Evolutionary conservation across 2,888 invertebrate genomes (phyloP).

Genomic region (Ochlodes sylvanus): DNA sequence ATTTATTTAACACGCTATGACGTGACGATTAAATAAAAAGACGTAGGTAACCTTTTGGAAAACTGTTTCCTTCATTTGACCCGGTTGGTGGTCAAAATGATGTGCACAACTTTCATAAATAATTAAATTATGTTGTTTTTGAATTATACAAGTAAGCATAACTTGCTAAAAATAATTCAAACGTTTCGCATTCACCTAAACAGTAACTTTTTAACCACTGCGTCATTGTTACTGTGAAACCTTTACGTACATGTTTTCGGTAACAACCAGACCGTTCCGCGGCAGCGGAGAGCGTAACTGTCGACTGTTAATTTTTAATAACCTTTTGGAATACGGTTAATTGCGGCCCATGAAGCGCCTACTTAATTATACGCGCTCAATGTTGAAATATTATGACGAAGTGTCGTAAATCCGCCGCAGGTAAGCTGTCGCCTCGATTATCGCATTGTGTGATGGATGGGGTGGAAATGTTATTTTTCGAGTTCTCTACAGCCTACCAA

Average conservation of each 20-base stretch:
- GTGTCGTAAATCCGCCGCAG: slow-evolving; percentile 34
- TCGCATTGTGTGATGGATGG: slow-evolving; percentile 7
- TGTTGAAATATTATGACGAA: slow-evolving; percentile 51
- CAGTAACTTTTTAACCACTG: neutral
- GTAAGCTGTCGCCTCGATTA: slow-evolving; percentile 13
- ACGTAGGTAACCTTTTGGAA: too few species aligned
- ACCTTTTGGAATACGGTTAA: slow-evolving; percentile 42
- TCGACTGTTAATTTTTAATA: slow-evolving; percentile 42
- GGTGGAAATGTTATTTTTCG: neutral
- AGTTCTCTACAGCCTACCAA: neutral
- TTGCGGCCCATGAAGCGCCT: slow-evolving; percentile 42
- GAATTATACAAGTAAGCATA: too few species aligned
- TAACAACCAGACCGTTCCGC: slow-evolving; percentile 24
- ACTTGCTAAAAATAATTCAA: too few species aligned
- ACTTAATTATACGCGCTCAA: slow-evolving; percentile 48
- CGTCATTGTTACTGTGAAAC: neutral
- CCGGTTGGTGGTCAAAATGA: too few species aligned
- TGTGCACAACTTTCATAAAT: too few species aligned
- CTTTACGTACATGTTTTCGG: slow-evolving; percentile 13
- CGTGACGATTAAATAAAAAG: too few species aligned
- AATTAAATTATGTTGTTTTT: too few species aligned
- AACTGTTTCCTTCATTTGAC: too few species aligned
- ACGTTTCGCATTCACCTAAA: too few species aligned
- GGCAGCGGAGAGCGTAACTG: slow-evolving; percentile 25
- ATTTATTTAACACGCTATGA: too few species aligned